Percentiles rank a stretch among this genome's conserved stretches.
phyloP scores from a whole-genome alignment of 2,113 vertebrate species.

The Macroglossus sobrinus region DNA sequence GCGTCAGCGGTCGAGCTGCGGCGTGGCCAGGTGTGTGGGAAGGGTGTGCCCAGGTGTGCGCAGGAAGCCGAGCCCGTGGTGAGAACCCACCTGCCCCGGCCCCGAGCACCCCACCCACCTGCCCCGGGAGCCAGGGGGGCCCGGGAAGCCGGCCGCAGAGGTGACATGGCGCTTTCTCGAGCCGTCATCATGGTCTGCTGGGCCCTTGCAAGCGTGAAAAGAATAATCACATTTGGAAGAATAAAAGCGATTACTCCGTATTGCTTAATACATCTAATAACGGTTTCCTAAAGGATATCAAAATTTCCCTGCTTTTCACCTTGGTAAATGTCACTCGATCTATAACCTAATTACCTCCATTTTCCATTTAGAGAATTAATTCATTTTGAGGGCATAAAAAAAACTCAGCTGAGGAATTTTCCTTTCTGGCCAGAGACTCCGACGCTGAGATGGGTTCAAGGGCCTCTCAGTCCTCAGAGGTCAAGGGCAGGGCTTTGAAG shows the following conservation, averaged over 20 bases:
- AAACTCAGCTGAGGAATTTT: constrained; percentile 56
- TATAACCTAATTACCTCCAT: constrained; percentile 79
- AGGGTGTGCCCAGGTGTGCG: rapidly evolving
- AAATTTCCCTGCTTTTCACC: constrained; percentile 70
- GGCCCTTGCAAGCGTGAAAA: constrained; percentile 20
- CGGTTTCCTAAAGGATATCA: constrained; percentile 70
- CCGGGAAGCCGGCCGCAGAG: neutral
- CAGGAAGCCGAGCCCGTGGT: rapidly evolving
- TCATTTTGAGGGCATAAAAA: constrained; percentile 69
- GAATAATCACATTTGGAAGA: constrained; percentile 69
- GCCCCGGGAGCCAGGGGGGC: too few species aligned
- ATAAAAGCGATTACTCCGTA: constrained; percentile 70
- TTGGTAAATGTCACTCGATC: constrained; percentile 78
- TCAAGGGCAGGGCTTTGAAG: constrained; percentile 30
- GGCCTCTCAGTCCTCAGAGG: neutral
- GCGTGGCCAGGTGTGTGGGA: rapidly evolving
- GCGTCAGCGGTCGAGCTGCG: neutral
- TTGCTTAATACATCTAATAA: constrained; percentile 74
- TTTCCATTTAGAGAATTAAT: constrained; percentile 79
- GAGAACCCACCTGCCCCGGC: neutral
- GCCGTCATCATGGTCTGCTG: constrained; percentile 13
- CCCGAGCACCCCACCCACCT: rapidly evolving
- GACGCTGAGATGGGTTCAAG: neutral
- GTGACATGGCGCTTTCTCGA: neutral
- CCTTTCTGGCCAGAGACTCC: constrained; percentile 36